These are phyloP conservation scores for Agrenia bidenticulata DNA, from an alignment of 2,888 invertebrate genomes.

Conservation along the genomic window DNA sequence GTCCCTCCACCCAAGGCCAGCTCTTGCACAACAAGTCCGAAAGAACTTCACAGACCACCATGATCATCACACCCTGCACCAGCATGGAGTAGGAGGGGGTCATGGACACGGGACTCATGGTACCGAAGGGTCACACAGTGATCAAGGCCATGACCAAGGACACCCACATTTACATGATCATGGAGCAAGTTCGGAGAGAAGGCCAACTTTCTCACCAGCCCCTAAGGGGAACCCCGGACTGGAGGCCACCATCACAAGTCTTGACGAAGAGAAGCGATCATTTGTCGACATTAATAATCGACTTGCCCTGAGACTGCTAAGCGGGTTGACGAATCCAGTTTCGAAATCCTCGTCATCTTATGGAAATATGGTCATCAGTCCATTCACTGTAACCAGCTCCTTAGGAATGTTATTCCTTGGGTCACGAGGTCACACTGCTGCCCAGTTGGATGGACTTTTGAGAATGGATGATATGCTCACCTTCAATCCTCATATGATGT, in stretches of 20 bases:
- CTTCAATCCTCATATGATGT: slow-evolving; percentile 83
- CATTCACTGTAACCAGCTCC: slow-evolving; percentile 80
- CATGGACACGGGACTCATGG: slow-evolving; percentile 30
- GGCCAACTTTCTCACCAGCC: slow-evolving; percentile 47
- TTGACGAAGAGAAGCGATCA: slow-evolving; percentile 73
- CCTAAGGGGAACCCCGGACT: slow-evolving; percentile 53
- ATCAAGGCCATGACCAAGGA: slow-evolving; percentile 27
- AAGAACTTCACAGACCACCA: slow-evolving; percentile 49
- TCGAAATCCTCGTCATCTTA: slow-evolving; percentile 64
- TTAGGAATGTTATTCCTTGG: slow-evolving; percentile 89
- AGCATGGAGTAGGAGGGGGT: slow-evolving; percentile 38
- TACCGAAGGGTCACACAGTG: slow-evolving; percentile 15
- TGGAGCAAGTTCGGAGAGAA: slow-evolving; percentile 33
- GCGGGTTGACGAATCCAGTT: slow-evolving; percentile 59
- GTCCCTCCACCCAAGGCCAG: slow-evolving; percentile 41
- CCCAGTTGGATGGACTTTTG: slow-evolving; percentile 84
- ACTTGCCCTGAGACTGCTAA: slow-evolving; percentile 74
- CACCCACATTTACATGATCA: slow-evolving; percentile 35
- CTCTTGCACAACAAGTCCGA: slow-evolving; percentile 40
- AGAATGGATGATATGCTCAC: slow-evolving; percentile 83
- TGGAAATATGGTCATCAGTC: slow-evolving; percentile 76
- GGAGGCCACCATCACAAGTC: slow-evolving; percentile 71
- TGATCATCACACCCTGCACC: slow-evolving; percentile 43
- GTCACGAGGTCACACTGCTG: slow-evolving; percentile 81
- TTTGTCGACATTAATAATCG: slow-evolving; percentile 81